phyloP scores from a whole-genome alignment of 1,140 invertebrate species.

The Drosophila pruinosa region DNA sequence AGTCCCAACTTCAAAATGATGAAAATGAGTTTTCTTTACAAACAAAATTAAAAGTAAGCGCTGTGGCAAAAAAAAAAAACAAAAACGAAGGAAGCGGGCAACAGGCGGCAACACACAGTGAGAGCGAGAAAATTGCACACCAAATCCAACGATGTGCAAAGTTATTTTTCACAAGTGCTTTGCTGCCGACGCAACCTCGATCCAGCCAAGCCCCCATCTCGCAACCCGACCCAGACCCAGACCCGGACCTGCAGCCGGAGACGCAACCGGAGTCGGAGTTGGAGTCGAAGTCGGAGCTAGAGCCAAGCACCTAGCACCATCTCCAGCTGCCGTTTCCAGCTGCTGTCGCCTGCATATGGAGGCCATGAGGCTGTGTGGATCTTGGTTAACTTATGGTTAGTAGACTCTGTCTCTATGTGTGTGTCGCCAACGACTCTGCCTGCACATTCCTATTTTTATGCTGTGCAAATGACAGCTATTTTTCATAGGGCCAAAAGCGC shows the following conservation, averaged over 20 bases:
- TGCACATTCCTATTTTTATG: conserved; percentile 76
- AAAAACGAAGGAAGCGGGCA: conserved; percentile 14
- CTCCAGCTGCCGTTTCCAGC: background rate
- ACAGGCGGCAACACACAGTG: conserved; percentile 10
- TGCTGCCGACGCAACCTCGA: conserved; percentile 50
- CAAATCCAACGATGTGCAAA: conserved; percentile 81
- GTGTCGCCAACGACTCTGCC: conserved; percentile 2
- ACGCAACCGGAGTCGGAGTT: background rate
- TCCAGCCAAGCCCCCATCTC: background rate
- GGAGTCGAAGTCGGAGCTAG: background rate
- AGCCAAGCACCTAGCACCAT: background rate
- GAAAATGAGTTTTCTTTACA: conserved; percentile 82
- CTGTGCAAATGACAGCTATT: conserved; percentile 81
- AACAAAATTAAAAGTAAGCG: conserved; percentile 78
- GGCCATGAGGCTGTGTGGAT: conserved; percentile 77
- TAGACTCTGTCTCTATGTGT: conserved; percentile 14
- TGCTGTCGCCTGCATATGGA: conserved; percentile 71
- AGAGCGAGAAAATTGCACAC: conserved; percentile 68
- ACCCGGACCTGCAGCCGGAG: background rate
- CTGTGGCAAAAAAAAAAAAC: conserved; percentile 26
- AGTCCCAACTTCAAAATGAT: conserved; percentile 79
- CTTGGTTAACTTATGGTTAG: conserved; percentile 81
- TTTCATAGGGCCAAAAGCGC: conserved; percentile 77
- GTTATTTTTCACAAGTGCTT: conserved; percentile 81
- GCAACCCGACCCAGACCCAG: background rate